Conservation (phyloP, 2,888 invertebrate genomes). For the Sisyra terminalis region DNA sequence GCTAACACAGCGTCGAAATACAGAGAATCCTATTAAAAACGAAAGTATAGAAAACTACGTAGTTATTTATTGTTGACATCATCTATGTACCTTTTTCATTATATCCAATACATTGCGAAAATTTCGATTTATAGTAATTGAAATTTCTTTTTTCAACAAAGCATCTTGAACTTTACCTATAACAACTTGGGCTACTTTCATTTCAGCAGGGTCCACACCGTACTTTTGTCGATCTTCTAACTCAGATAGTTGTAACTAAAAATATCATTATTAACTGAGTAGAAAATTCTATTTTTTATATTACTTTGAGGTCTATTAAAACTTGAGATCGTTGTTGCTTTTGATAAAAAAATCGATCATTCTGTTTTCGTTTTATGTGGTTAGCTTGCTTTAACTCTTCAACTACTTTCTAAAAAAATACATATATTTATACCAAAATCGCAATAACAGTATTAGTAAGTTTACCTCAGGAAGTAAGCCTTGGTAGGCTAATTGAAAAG, state of each 20-base stretch:
- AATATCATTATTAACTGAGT: conserved; percentile 7
- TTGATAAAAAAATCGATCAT: conserved; percentile 39
- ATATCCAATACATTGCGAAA: conserved; percentile 43
- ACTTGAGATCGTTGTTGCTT: conserved; percentile 41
- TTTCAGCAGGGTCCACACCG: conserved; percentile 31
- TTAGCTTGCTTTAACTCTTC: conserved; percentile 43
- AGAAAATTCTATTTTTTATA: neutral
- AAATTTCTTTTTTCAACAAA: conserved; percentile 44
- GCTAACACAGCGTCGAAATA: conserved; percentile 45
- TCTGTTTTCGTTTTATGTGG: conserved; percentile 40
- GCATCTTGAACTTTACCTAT: conserved; percentile 44
- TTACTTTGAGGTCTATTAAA: conserved; percentile 40
- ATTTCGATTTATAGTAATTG: conserved; percentile 41
- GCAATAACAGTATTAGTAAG: neutral
- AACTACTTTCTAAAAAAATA: conserved; percentile 34
- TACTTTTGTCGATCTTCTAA: conserved; percentile 33
- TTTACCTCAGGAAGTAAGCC: conserved; percentile 24
- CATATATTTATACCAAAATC: neutral
- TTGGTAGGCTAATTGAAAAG: conserved; percentile 38
- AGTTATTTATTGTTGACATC: too few species aligned
- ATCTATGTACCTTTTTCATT: conserved; percentile 45
- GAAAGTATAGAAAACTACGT: neutral
- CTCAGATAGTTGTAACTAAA: conserved; percentile 33
- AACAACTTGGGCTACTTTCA: conserved; percentile 36
- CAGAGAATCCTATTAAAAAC: conserved; percentile 35